These are phyloP conservation scores for Colistium nudipinnis DNA, from an alignment of 2,113 vertebrate genomes.

Conservation along the genomic window DNA sequence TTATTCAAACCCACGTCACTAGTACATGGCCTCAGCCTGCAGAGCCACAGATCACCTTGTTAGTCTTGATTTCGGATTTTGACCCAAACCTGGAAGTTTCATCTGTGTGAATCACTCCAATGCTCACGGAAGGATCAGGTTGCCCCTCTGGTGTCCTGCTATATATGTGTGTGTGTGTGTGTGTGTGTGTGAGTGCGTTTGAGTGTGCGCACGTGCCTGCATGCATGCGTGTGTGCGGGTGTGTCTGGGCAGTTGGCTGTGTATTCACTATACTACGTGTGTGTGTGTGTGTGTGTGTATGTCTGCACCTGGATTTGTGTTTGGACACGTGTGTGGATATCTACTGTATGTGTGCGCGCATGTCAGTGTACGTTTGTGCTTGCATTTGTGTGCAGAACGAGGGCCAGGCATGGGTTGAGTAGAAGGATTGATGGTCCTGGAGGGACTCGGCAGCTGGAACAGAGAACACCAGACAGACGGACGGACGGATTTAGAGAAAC, in stretches of 20 bases:
- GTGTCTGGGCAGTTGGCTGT: conserved; percentile 1
- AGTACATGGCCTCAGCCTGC: conserved; percentile 12
- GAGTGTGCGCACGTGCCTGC: conserved; percentile 18
- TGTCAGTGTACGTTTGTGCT: conserved; percentile 22
- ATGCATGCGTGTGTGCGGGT: conserved; percentile 21
- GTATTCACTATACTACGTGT: conserved; percentile 13
- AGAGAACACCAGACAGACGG: conserved; percentile 71
- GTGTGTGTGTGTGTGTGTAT: conserved; percentile 38
- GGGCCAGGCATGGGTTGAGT: conserved; percentile 75
- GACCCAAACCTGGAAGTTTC: conserved; percentile 70
- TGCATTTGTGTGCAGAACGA: conserved; percentile 56
- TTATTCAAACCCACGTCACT: conserved; percentile 15
- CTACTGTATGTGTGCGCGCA: conserved; percentile 5
- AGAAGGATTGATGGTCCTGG: conserved; percentile 77
- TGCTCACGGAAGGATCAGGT: conserved; percentile 73
- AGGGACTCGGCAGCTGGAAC: conserved; percentile 79
- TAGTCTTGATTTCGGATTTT: conserved; percentile 69
- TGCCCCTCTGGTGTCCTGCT: conserved; percentile 63
- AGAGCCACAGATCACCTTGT: conserved; percentile 65
- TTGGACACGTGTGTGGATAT: conserved; percentile 28
- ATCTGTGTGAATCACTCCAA: conserved; percentile 73
- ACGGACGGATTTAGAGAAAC: conserved; percentile 67
- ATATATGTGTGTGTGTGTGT: conserved; percentile 12
- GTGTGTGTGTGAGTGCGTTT: conserved; percentile 2
- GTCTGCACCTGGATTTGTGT: conserved; percentile 8